Percentiles rank a stretch among this genome's conserved stretches.
Evolutionary conservation across 2,113 vertebrate genomes (phyloP).

Genomic region (Pangasianodon gigas): DNA sequence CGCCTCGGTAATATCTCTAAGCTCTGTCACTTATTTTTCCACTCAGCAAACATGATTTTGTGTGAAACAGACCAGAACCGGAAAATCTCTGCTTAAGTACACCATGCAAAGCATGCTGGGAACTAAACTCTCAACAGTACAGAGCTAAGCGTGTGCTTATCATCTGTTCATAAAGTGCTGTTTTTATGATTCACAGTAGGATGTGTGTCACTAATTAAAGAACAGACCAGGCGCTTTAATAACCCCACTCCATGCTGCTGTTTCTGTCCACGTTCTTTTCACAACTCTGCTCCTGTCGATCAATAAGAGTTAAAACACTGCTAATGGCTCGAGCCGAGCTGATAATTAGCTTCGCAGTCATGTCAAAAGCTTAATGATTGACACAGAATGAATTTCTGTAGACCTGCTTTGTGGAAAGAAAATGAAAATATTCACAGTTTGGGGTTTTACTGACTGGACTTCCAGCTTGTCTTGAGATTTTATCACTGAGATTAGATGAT

Average conservation of each 20-base stretch:
- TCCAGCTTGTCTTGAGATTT: conserved; percentile 27
- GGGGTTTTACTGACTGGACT: not conserved
- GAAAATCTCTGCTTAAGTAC: not conserved
- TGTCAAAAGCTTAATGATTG: conserved; percentile 44
- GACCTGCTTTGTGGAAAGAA: not conserved
- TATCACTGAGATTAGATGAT: not conserved
- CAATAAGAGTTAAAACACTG: conserved; percentile 19
- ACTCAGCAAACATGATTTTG: not conserved
- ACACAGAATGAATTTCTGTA: conserved; percentile 20
- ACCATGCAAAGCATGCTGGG: conserved; percentile 2
- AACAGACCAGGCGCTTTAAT: not conserved
- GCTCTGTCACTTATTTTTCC: not conserved
- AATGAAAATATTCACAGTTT: not conserved
- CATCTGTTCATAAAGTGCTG: not conserved
- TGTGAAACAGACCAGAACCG: not conserved
- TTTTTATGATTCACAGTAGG: not conserved
- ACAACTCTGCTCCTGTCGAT: not conserved
- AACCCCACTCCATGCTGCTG: not conserved
- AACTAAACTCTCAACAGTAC: not conserved
- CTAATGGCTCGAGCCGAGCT: conserved; percentile 34
- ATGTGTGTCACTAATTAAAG: not conserved
- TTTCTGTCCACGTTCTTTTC: not conserved
- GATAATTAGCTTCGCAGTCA: conserved; percentile 36
- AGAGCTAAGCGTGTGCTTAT: not conserved
- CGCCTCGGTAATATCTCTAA: not conserved